Evolutionary conservation across 2,113 vertebrate genomes (phyloP), one percentile per base, ranked within the genome.

Genomic region (Notothenia rossii): DNA sequence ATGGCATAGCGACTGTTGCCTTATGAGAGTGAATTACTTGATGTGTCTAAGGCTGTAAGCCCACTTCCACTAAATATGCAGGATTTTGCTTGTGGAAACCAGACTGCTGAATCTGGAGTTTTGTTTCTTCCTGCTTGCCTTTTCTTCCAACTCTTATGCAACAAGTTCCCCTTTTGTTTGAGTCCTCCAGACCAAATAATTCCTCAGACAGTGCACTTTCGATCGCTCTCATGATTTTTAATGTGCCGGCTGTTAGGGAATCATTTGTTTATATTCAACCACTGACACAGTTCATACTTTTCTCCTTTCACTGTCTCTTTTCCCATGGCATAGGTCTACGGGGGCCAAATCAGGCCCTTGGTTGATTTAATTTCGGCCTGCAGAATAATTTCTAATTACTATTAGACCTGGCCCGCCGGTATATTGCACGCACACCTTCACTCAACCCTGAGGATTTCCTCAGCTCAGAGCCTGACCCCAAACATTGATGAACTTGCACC

Each of bases 41-140:
- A 50, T 40, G 36, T 29, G 29, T 29, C 29, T 29, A 29, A 29
- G 17, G 45, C 45, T 17, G 13, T 4, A 53, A 77, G 33, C 61
- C 5, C 17, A 10, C 67, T 54, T 78, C 64, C 48, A 60, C 45
- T 77, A 36, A 60, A 73, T 29, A 50, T 78, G 49, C 49, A 68
- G 29, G 1, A 77, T 79, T 77, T 49, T 69, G 48, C 49, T 51
- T 29, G 49, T 17, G 75, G 17, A 72, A 75, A 83, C 43, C 74
- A 86, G 51, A 83, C 58, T 81, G 90, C 86, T 88, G 89, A 93
- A 73, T 88, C 7, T 79, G 25, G 49, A 56, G n/a, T 80, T 80
- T 25, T 74, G 70, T 86, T 87, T 69, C 86, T 85, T 78, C 79
- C 71, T 49, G 3, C 1, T 58, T 17, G 22, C 63, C 55, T 73